Evolutionary conservation across 1,140 invertebrate species (phyloP).

Genomic region (Drosophila aff.): DNA sequence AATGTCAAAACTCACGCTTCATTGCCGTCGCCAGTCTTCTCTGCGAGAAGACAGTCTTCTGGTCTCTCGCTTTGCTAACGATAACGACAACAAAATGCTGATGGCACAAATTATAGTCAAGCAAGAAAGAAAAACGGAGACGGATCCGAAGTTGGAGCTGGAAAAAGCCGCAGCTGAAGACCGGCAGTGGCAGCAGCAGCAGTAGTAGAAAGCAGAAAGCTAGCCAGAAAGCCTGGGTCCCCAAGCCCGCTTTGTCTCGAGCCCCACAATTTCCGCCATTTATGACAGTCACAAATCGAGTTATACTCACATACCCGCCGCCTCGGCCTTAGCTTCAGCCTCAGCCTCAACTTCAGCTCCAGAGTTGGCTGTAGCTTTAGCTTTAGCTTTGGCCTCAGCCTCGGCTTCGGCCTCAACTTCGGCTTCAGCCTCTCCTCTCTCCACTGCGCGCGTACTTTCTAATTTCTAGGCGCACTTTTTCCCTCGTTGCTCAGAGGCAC

Average conservation of each 20-base stretch:
- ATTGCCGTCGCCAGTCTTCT: constrained; percentile 51
- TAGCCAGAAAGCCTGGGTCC: constrained; percentile 60
- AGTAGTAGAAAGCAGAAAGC: constrained; percentile 61
- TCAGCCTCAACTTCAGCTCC: constrained; percentile 23
- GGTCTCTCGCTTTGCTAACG: constrained; percentile 61
- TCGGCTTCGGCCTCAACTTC: constrained; percentile 14
- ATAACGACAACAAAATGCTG: constrained; percentile 79
- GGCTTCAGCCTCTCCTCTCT: constrained; percentile 36
- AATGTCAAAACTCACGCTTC: constrained; percentile 77
- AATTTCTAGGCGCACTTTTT: constrained; percentile 78
- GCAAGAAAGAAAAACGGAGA: constrained; percentile 51
- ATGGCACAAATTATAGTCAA: constrained; percentile 81
- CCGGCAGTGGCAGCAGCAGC: constrained; percentile 49
- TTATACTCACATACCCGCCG: constrained; percentile 73
- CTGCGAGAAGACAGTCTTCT: constrained; percentile 1
- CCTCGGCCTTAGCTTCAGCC: constrained; percentile 9
- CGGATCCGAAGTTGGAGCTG: constrained; percentile 13
- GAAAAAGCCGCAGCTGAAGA: constrained; percentile 58
- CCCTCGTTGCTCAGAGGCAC: constrained; percentile 26
- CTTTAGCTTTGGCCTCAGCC: constrained; percentile 15
- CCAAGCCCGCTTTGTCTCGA: constrained; percentile 58
- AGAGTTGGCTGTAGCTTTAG: constrained; percentile 13
- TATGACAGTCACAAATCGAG: constrained; percentile 84
- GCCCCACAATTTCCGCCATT: constrained; percentile 83
- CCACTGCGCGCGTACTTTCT: constrained; percentile 70